Base-by-base conservation (phyloP, 2,113 vertebrate genomes). In the Mobula birostris region DNA sequence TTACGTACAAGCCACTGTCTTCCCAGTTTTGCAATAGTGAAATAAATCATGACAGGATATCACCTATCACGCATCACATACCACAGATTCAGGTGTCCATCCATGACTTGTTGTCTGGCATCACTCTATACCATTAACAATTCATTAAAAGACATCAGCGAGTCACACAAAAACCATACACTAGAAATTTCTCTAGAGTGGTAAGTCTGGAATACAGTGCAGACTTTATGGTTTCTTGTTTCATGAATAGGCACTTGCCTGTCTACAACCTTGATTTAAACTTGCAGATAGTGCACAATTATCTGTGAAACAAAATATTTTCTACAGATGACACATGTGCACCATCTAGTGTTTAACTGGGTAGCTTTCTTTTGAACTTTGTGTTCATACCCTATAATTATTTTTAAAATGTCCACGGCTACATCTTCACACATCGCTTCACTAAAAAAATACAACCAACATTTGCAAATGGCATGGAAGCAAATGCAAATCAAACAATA, bases 271-370 rank as follows among this genome's bases (percentile, higher is more conserved):
- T 90, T 66, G 85, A 61, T 90, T 90, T 66, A 12, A 61, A 88
- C 27, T n/a, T 11, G 5, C 58, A 66, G 15, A 63, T 63, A 87
- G 24, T 63, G 58, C 7, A 27, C 29, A 6, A 19, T 7, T 5
- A 19, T 74, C 72, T 74, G 72, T 68, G 14, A 17, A 66, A n/a
- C 63, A 68, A 90, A 48, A n/a, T 66, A 15, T 66, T 12, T 90
- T 68, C 85, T 5, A 90, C 15, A 90, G 61, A n/a, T 90, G 85
- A 90, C 61, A 66, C 85, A 32, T 7, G 61, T 68, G 85, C 85
- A 90, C 85, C 85, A 90, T 90, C 85, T 90, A 90, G 85, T 90
- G 85, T 90, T 90, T 66, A 66, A 68, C 61, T 90, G 29, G 83
- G 61, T 88, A 88, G 85, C 66, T 88, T 32, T 88, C 48, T 61